Evolutionary conservation across 2,113 vertebrate species (phyloP).

Genomic region (Myodes glareolus): DNA sequence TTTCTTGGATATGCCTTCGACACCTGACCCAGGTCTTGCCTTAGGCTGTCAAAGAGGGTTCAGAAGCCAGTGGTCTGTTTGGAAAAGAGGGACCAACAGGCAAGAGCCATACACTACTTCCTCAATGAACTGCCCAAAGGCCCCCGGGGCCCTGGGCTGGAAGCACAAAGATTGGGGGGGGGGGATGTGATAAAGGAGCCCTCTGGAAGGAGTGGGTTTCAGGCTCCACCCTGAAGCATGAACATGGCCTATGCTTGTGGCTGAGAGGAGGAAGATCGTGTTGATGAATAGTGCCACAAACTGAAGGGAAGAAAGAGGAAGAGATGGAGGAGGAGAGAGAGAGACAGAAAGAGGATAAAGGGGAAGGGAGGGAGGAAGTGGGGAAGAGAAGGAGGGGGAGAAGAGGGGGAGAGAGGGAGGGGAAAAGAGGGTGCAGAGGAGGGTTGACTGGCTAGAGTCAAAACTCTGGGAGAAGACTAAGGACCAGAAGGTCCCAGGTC

Average conservation of each 20-base stretch:
- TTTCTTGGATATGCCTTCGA: neutral
- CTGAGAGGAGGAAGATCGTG: fast-evolving
- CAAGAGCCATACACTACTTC: neutral
- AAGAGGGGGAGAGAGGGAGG: fast-evolving
- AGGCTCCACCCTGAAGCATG: neutral
- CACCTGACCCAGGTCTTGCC: neutral
- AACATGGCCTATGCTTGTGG: fast-evolving
- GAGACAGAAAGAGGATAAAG: too few species aligned
- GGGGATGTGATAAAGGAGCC: neutral
- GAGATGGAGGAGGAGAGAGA: neutral
- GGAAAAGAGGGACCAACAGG: neutral
- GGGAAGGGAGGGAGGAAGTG: neutral
- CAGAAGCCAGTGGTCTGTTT: neutral
- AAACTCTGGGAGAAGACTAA: neutral
- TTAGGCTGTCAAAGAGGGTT: neutral
- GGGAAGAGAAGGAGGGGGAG: too few species aligned
- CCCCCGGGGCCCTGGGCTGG: fast-evolving
- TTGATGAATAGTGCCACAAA: neutral
- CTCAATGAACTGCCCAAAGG: neutral
- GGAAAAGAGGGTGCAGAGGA: neutral
- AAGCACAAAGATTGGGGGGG: neutral
- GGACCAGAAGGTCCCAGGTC: neutral
- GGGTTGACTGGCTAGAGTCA: neutral
- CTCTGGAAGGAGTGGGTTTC: fast-evolving
- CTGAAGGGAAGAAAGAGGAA: neutral